Conservation (phyloP, 2,797 vertebrate genomes). For the Coendou prehensilis region DNA sequence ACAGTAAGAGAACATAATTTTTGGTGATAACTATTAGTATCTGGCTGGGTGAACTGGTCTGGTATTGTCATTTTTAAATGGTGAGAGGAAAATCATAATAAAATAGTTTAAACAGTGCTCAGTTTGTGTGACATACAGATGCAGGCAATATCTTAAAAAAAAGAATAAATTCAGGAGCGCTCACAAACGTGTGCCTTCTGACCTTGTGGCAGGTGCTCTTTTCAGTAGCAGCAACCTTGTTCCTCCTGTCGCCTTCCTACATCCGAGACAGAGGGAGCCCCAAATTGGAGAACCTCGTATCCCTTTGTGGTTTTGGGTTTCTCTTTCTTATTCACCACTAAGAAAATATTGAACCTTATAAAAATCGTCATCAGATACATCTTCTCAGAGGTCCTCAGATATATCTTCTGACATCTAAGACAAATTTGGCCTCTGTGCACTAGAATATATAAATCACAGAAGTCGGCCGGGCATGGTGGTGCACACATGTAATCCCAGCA, state of each 20-base stretch:
- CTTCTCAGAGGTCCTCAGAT: background rate
- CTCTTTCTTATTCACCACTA: background rate
- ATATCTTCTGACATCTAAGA: background rate
- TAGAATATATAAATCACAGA: background rate
- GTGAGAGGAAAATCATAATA: background rate
- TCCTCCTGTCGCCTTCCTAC: background rate
- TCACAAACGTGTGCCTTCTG: background rate
- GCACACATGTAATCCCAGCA: background rate
- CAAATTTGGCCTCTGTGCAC: rapidly evolving
- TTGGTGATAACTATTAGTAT: background rate
- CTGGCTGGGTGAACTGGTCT: background rate
- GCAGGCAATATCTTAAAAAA: background rate
- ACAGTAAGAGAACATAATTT: background rate
- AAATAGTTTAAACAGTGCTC: background rate
- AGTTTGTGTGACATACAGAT: background rate
- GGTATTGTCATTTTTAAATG: background rate
- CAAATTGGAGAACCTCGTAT: background rate
- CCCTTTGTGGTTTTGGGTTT: too few relatives aligned
- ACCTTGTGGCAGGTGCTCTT: background rate
- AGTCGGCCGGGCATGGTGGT: background rate
- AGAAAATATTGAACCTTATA: background rate
- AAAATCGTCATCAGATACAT: background rate
- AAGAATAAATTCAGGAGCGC: background rate
- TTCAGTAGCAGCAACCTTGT: too few relatives aligned
- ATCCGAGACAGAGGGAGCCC: background rate